phyloP scores from a whole-genome alignment of 2,113 vertebrate species.

The Argyrosomus japonicus region DNA sequence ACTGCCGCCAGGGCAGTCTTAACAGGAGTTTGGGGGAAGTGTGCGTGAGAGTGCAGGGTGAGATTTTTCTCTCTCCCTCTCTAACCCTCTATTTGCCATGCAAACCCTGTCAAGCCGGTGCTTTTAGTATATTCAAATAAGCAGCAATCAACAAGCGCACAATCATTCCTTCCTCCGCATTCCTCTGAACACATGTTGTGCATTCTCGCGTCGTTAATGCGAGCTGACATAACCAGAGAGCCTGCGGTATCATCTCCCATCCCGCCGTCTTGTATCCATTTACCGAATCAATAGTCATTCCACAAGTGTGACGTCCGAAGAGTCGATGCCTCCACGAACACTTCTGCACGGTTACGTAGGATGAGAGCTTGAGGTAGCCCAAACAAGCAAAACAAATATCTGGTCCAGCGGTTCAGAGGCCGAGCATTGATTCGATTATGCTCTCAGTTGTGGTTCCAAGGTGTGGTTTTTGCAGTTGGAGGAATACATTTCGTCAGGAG shows the following conservation, averaged over 20 bases:
- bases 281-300: slow-evolving; percentile 25
- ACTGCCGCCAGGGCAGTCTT: slow-evolving; percentile 32
- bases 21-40: slow-evolving; percentile 1
- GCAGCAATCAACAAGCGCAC: not conserved
- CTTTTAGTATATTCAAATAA: slow-evolving; percentile 20
- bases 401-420: slow-evolving; percentile 4
- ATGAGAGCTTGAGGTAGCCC: not conserved
- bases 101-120: slow-evolving; percentile 6
- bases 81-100: not conserved
- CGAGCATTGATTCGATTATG: slow-evolving; percentile 34
- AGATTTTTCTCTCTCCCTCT: slow-evolving; percentile 3
- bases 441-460: slow-evolving; percentile 40
- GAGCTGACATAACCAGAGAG: slow-evolving; percentile 4
- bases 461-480: slow-evolving; percentile 47
- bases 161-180: not conserved
- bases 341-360: not conserved
- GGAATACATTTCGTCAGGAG: slow-evolving; percentile 37
- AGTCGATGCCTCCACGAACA: not conserved
- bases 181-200: not conserved
- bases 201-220: not conserved
- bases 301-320: slow-evolving; percentile 9
- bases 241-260: slow-evolving; percentile 3
- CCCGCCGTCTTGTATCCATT: slow-evolving; percentile 12
- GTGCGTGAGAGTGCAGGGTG: not conserved
- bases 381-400: slow-evolving; percentile 29